A percentile compares a stretch with the other conserved stretches of the same genome.
These are phyloP conservation scores for Rhineura floridana DNA, from an alignment of 2,113 vertebrate genomes.

Conservation along the genomic window DNA sequence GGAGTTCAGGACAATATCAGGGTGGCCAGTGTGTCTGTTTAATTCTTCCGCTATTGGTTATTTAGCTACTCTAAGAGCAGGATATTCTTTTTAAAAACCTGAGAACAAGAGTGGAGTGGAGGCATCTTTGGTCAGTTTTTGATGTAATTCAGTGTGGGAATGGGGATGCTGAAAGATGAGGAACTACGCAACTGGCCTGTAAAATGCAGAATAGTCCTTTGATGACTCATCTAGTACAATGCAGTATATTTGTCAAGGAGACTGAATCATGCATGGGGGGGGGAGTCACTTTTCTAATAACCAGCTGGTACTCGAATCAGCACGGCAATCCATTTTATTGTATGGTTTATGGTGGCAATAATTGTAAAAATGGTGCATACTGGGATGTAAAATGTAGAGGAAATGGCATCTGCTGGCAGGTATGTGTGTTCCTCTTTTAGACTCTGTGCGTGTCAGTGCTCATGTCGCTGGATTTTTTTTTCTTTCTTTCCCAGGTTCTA, in stretches of 20 bases:
- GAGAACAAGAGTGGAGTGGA: slow-evolving; percentile 51
- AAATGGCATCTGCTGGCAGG: slow-evolving; percentile 80
- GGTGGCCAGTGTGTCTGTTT: background rate
- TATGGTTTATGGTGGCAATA: slow-evolving; percentile 60
- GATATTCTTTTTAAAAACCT: slow-evolving; percentile 20
- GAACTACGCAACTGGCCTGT: slow-evolving; percentile 77
- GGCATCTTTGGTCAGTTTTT: slow-evolving; percentile 68
- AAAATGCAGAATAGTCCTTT: slow-evolving; percentile 78
- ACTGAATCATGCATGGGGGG: slow-evolving; percentile 77
- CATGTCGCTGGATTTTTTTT: background rate
- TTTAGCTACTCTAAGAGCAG: too few relatives aligned
- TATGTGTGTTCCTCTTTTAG: slow-evolving; percentile 60
- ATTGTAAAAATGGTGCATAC: slow-evolving; percentile 37
- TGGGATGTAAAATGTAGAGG: slow-evolving; percentile 70
- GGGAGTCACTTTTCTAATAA: slow-evolving; percentile 69
- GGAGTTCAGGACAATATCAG: background rate
- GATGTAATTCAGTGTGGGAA: slow-evolving; percentile 55
- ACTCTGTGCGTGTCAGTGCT: background rate
- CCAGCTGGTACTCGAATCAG: slow-evolving; percentile 69
- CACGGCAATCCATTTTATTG: slow-evolving; percentile 54
- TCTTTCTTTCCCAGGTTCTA: background rate
- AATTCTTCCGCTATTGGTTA: too few relatives aligned
- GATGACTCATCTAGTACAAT: slow-evolving; percentile 82
- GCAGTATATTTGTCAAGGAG: slow-evolving; percentile 85
- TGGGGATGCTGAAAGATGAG: slow-evolving; percentile 76